Evolutionary conservation across 2,797 vertebrate genomes (phyloP), one percentile per base, ranked within the genome.

Genomic region (Antennarius maculatus): DNA sequence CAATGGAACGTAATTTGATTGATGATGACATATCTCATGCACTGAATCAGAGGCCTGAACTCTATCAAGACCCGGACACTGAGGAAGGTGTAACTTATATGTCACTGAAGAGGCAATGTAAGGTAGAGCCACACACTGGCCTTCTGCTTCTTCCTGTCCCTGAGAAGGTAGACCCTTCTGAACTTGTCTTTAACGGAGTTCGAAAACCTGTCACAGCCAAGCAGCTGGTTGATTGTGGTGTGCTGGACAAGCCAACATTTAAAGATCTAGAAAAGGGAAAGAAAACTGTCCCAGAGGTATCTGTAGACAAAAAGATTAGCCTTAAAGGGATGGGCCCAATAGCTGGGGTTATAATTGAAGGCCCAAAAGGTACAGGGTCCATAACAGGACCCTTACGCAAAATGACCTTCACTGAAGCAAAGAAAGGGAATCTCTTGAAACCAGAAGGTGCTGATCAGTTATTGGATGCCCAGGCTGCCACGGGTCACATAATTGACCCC

Each of bases 381-480:
- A 28, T 52, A 54, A 28, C 85, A 95, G 84, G 93, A 95, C 6
- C 65, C 8, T 7, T 60, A 46, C 89, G 82, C 51, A 97, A 95
- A 72, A 91, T 95, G 65, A 94, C 95, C 1, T 86, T 97, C 37
- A 93, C 95, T 0, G 96, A 97, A 84, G 96, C 95, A 74, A 96
- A 95, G 82, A 90, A 94, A 50, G 93, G 94, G 59, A 93, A 95
- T 64, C 86, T 97, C 2, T 84, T 97, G 43, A 89, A 92, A 52
- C 74, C 93, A 23, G 94, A 96, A 71, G 91, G 92, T 0, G 82
- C 92, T 12, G 91, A 74, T 77, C 94, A 78, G 58, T 79, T 92
- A 4, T 63, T 92, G 15, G 96, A 97, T 87, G 96, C 96, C 54
- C 96, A 97, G 81, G 96, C 95, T 74, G 96, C 96, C 49, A 97